Percentiles rank a stretch among this genome's conserved stretches.
phyloP scores from a whole-genome alignment of 2,888 invertebrate species.

The Zelleria hepariella region DNA sequence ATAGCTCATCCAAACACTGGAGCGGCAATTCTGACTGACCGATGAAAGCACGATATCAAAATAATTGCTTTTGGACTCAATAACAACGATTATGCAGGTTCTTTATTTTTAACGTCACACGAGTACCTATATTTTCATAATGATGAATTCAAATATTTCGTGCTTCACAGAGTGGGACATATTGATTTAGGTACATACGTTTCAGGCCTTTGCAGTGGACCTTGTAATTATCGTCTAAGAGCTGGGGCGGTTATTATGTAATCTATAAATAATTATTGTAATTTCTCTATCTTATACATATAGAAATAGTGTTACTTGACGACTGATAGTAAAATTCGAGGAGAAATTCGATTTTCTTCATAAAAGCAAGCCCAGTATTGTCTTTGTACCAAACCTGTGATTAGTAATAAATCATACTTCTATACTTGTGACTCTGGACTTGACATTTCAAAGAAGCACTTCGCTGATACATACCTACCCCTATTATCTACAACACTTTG shows the following conservation, averaged over 20 bases:
- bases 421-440: neutral
- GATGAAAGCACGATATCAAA: slow-evolving; percentile 1
- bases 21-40: neutral
- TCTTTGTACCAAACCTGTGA: no score
- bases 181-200: no score
- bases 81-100: neutral
- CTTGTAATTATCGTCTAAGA: no score
- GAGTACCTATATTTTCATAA: neutral
- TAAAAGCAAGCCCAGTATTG: no score
- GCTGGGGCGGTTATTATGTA: no score
- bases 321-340: no score
- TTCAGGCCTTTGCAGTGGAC: no score
- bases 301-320: no score
- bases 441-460: neutral
- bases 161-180: neutral
- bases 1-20: neutral
- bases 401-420: neutral
- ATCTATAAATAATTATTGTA: no score
- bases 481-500: slow-evolving; percentile 11
- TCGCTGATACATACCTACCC: neutral
- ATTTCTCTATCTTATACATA: no score
- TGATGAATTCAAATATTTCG: neutral
- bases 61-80: neutral
- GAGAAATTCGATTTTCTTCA: no score
- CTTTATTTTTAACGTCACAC: neutral